Evolutionary conservation across 2,113 vertebrate genomes (phyloP).

Genomic region (Percopsis transmontana): DNA sequence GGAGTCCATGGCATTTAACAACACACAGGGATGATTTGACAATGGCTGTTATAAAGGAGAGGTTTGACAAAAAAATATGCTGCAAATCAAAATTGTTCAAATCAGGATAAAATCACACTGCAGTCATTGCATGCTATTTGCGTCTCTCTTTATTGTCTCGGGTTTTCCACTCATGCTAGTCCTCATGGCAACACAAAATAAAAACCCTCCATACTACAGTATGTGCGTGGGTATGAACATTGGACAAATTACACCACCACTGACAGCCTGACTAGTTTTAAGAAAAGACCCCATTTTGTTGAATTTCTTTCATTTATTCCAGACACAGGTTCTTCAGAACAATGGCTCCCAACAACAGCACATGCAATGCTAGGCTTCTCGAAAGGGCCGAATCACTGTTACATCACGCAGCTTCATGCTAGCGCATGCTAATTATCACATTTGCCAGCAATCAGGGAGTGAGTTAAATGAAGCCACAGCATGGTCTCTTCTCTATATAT

Average conservation of each 20-base stretch:
- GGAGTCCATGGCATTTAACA: neutral
- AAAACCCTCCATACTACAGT: constrained; percentile 34
- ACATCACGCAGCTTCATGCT: constrained; percentile 50
- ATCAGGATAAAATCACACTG: constrained; percentile 40
- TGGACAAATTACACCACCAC: constrained; percentile 43
- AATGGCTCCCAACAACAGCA: constrained; percentile 31
- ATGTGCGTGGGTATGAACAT: constrained; percentile 41
- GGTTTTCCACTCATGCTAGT: constrained; percentile 24
- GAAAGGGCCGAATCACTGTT: constrained; percentile 46
- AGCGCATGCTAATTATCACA: constrained; percentile 58
- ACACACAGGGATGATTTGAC: constrained; percentile 25
- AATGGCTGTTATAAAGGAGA: constrained; percentile 13
- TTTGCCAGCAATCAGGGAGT: constrained; percentile 43
- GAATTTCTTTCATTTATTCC: constrained; percentile 27
- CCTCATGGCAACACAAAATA: constrained; percentile 51
- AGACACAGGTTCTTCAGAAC: constrained; percentile 47
- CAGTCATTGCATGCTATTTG: constrained; percentile 29
- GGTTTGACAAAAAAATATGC: constrained; percentile 20
- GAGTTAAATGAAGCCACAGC: constrained; percentile 55
- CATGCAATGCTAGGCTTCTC: constrained; percentile 42
- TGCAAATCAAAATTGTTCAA: constrained; percentile 21
- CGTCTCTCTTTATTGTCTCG: constrained; percentile 44
- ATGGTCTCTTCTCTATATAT: constrained; percentile 25
- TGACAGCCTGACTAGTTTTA: constrained; percentile 31
- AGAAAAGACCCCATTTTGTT: constrained; percentile 30